Base-by-base conservation (phyloP, 2,113 vertebrate genomes). In the Sebastes fasciatus region DNA sequence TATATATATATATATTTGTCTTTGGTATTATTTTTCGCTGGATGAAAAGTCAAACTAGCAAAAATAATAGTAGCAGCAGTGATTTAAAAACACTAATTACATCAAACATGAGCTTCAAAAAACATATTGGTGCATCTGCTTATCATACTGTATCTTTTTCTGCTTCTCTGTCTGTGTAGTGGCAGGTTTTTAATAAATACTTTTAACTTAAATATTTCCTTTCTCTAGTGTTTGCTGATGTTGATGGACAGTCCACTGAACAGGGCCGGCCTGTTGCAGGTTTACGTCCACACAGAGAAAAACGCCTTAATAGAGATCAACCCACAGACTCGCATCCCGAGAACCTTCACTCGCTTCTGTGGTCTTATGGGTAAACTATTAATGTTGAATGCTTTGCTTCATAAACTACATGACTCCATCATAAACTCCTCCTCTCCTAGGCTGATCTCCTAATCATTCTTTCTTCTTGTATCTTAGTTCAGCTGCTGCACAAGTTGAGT, bases 161-260 rank as follows among this genome's bases (percentile, higher is more conserved):
- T 26, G 26, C 26, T 26, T 26, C 26, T 26, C 26, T 26, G 26
- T 26, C 26, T 3, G 6, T 63, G 42, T 23, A 13, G n/a, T 13
- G 42, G 16, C 26, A 62, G 13, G 4, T 48, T 10, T 23, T 4
- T 8, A 4, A 11, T 45, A 17, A 48, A 10, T 17, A 43, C 4
- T 54, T 68, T 51, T 12, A 26, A 34, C 52, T 8, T 57, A 0
- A 23, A 17, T 43, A 45, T 85, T 73, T 72, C 12, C 43, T 43
- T 61, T 45, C 67, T 54, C 26, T 84, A 99, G 98, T 96, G 96
- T 69, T 92, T 99, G 45, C 94, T 99, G 70, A 99, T 99, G 98
- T 92, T 99, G 69, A 96, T 99, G 97, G 98, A 99, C 94, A 99
- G 98, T 86, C 98, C 98, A 0, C 90, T 99, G 91, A 99, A 99